Base-by-base conservation (phyloP, 2,888 invertebrate species). In the Torymus texanus region DNA sequence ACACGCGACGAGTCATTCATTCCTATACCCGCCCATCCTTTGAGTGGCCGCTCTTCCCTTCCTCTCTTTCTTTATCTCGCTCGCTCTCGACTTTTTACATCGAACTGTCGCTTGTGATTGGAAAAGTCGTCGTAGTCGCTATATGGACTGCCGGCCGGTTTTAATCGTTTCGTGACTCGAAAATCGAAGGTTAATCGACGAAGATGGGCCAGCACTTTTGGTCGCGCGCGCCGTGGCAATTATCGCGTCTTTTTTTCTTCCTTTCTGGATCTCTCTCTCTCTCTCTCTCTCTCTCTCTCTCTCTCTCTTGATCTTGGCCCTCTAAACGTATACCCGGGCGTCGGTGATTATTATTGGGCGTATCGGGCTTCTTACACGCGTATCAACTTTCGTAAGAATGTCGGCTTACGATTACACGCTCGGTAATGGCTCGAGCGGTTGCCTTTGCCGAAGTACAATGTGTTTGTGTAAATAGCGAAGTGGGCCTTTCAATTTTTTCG, bases 61-160 rank as follows among this genome's bases (percentile, higher is more conserved):
- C 41, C 41, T 41, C 29, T 29, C 29, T 29, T 29, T 29, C 29
- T 29, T 8, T 41, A 41, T 41, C 41, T 41, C 41, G 41, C 41
- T 41, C 41, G 41, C 41, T 41, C 85, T 86, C 85, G 85, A 87
- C 87, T 89, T 89, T 88, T 89, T 89, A 62, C 21, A 88, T 87
- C 87, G 82, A 85, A 87, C 88, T 89, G 88, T 90, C 88, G 87
- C 85, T 88, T 89, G 88, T 89, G 88, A 90, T 90, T 88, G 89
- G 88, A 89, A 88, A 88, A 88, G 86, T 87, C 86, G 86, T 84
- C 85, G 85, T 51, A 2, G 14, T n/a, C 53, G 16, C 5, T 41
- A 41, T 41, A 41, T 8, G 41, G 41, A 18, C 21, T 13, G 61
- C 55, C 70, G 65, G 53, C 8, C 41, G 41, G 8, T 8, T 61